A percentile compares a stretch with the other conserved stretches of the same genome.
Evolutionary conservation across 2,113 vertebrate genomes (phyloP).

Genomic region (Tachuris rubrigastra): DNA sequence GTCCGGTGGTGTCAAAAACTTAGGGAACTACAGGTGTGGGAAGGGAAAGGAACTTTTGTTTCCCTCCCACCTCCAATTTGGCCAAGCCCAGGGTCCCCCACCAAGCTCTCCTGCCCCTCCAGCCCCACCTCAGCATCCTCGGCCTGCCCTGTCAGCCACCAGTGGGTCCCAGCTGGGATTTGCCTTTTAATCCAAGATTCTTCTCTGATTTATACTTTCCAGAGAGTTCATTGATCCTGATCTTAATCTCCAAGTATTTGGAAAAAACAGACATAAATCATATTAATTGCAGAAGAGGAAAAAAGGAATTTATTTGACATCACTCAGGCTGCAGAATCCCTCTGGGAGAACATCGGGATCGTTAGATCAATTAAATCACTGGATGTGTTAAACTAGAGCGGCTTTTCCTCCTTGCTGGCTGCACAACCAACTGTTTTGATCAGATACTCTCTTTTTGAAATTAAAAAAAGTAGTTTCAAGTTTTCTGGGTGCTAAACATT

Average conservation of each 20-base stretch:
- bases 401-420: neutral
- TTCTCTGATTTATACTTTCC: neutral
- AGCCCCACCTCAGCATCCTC: neutral
- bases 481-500: neutral
- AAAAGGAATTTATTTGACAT: neutral
- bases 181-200: neutral
- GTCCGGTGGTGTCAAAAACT: neutral
- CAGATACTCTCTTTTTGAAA: neutral
- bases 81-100: neutral
- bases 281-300: neutral
- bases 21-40: neutral
- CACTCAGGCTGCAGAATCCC: neutral
- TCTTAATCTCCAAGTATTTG: neutral
- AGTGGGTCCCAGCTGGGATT: neutral
- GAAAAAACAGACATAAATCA: neutral
- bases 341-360: neutral
- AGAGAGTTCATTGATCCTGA: neutral
- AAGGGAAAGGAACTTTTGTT: neutral
- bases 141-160: neutral
- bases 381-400: neutral
- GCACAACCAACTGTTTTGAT: neutral
- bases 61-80: neutral
- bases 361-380: neutral
- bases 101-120: fast-evolving
- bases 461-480: neutral